Evolutionary conservation across 2,113 vertebrate genomes (phyloP).

Genomic region (Hiodon alosoides): DNA sequence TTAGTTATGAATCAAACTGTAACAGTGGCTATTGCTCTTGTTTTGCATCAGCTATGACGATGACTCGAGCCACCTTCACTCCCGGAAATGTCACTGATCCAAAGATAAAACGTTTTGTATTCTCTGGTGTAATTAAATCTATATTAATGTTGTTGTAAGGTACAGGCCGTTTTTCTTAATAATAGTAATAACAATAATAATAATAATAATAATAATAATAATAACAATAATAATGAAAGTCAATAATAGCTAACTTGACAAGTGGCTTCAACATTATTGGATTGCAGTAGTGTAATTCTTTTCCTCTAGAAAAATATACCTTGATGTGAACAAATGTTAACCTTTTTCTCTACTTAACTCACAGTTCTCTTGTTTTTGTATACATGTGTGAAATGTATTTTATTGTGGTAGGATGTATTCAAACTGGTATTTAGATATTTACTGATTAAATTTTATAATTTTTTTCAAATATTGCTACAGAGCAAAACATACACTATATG

Average conservation of each 20-base stretch:
- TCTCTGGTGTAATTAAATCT: neutral
- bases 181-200: neutral
- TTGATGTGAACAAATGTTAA: no score
- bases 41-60: conserved; percentile 13
- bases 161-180: neutral
- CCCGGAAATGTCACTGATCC: neutral
- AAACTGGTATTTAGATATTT: neutral
- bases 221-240: neutral
- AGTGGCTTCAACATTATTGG: no score
- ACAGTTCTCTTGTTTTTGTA: no score
- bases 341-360: no score
- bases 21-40: conserved; percentile 3
- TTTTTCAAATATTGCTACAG: neutral
- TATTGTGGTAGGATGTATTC: no score
- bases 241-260: neutral
- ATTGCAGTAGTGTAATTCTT: no score
- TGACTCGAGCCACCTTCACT: neutral
- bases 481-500: no score
- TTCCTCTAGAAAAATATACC: no score
- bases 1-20: neutral
- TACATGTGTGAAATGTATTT: no score
- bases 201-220: neutral
- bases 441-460: neutral
- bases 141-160: no score
- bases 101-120: neutral